Base-by-base conservation (phyloP, 2,797 vertebrate species). In the Erpetoichthys calabaricus region DNA sequence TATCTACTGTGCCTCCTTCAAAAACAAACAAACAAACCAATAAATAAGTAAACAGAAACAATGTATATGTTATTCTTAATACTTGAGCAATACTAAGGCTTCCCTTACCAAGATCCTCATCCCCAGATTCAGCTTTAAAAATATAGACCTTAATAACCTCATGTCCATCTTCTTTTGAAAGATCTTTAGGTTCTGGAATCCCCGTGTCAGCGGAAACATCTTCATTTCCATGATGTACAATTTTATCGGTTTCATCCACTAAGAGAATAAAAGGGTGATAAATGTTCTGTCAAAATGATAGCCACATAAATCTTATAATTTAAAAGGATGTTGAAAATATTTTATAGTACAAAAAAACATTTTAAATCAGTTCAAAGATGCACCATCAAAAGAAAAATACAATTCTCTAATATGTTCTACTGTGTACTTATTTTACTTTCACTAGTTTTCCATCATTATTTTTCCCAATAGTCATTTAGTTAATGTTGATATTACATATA, bases 111-210 rank as follows among this genome's bases (percentile, higher is more conserved):
- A 97, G 88, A 71, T 97, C 93, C 64, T 97, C 94, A 68, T 98
- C 93, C 62, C 92, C 94, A 42, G 92, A 92, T 69, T 98, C 96
- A 47, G 96, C 94, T 81, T 99, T 99, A 80, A 99, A 97, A 83
- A 99, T 99, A 80, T 98, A 99, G 67, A 99, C 95, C 72, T 99
- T 99, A 71, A 98, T 99, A 73, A 99, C 94, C 80, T 99, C 96
- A 77, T 94, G 87, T 58, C 91, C 91, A 60, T 97, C 94, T 63
- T 96, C 90, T 73, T 98, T 94, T 79, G 91, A 92, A 75, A 90
- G 86, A 72, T 93, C 90, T 51, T 88, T 86, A 76, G 93, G 84
- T 62, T 85, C 82, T 60, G 83, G 82, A 49, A 85, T 71, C 46
- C 90, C 89, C 63, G 89, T 84, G 62, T 91, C 90, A 71, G 93